A percentile compares a stretch with the other conserved stretches of the same genome.
These are phyloP conservation scores for Myotis pilosus DNA, from an alignment of 2,797 vertebrate species.

Conservation along the genomic window DNA sequence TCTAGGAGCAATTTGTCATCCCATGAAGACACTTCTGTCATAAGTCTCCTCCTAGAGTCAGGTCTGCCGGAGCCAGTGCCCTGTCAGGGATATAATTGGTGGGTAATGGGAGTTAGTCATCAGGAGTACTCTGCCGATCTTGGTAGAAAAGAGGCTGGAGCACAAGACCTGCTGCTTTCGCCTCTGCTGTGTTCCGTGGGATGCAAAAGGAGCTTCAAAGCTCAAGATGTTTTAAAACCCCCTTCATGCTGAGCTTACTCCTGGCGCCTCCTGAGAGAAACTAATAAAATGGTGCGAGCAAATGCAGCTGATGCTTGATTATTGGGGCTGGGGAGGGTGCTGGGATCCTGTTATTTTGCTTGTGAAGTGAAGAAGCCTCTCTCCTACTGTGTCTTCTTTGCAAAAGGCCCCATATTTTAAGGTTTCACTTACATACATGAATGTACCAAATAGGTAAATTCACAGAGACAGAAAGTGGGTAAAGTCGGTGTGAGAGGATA, in stretches of 20 bases:
- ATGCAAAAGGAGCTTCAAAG: background rate
- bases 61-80: background rate
- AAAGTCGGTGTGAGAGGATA: fast-evolving
- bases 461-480: background rate
- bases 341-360: background rate
- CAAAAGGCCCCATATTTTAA: background rate
- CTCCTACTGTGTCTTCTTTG: background rate
- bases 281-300: background rate
- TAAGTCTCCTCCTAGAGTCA: background rate
- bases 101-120: background rate
- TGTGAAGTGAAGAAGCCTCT: background rate
- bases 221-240: constrained; percentile 44
- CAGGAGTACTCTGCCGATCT: background rate
- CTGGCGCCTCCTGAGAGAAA: constrained; percentile 1
- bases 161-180: background rate
- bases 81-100: background rate
- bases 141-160: background rate
- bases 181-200: background rate
- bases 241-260: background rate
- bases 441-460: background rate
- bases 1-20: background rate
- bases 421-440: background rate
- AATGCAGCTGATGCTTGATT: background rate
- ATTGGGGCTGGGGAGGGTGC: background rate
- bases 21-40: background rate